These are phyloP conservation scores for Tachina lurida DNA, from an alignment of 2,888 invertebrate species.

Conservation along the genomic window DNA sequence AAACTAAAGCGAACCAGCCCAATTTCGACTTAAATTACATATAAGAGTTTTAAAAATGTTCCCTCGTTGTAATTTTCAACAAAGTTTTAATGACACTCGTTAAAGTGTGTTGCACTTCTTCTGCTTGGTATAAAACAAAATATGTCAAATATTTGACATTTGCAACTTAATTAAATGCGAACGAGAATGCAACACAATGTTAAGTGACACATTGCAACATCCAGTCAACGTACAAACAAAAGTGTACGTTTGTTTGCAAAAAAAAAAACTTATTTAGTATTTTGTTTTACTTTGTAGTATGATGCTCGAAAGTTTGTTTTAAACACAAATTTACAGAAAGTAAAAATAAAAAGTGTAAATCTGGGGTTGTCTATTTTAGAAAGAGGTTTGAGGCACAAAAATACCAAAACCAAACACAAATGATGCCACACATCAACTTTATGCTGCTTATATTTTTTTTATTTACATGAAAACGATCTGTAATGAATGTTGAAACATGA, in stretches of 20 bases:
- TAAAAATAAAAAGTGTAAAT: constrained; percentile 23
- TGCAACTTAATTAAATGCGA: constrained; percentile 73
- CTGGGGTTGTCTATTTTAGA: constrained; percentile 55
- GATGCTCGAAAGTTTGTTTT: constrained; percentile 52
- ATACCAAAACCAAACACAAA: constrained; percentile 28
- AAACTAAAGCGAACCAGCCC: not conserved
- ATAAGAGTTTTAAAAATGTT: not conserved
- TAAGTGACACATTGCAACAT: constrained; percentile 69
- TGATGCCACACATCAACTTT: constrained; percentile 60
- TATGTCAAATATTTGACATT: constrained; percentile 72
- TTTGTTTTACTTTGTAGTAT: constrained; percentile 35
- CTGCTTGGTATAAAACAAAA: constrained; percentile 52
- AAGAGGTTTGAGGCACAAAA: constrained; percentile 44
- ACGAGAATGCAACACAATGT: constrained; percentile 68
- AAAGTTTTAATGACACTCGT: constrained; percentile 50
- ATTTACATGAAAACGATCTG: constrained; percentile 59
- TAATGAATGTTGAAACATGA: constrained; percentile 67
- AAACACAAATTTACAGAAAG: constrained; percentile 10
- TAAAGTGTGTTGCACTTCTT: constrained; percentile 41
- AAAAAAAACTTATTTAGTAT: constrained; percentile 21
- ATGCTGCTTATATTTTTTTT: constrained; percentile 5
- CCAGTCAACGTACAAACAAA: constrained; percentile 45
- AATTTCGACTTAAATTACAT: constrained; percentile 25
- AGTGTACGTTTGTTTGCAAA: not conserved
- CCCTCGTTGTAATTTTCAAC: constrained; percentile 16